These are phyloP conservation scores for Psococerastis gibbosa DNA, from an alignment of 2,888 invertebrate genomes.

Conservation along the genomic window DNA sequence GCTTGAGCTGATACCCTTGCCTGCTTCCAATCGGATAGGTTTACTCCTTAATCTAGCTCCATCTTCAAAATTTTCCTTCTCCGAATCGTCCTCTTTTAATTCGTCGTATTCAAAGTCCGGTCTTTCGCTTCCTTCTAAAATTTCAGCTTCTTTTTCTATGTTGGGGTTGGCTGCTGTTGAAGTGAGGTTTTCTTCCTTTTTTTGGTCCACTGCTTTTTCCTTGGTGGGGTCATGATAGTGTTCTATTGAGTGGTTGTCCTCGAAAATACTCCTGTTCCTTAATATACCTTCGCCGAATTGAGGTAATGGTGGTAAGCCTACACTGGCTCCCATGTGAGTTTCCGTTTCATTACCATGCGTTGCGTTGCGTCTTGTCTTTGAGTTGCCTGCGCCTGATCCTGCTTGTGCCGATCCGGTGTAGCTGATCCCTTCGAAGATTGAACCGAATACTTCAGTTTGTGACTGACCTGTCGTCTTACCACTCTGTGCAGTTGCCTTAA, in stretches of 20 bases:
- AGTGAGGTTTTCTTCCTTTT: conserved; percentile 10
- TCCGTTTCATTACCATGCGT: background rate
- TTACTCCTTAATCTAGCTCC: conserved; percentile 14
- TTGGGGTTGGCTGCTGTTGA: conserved; percentile 17
- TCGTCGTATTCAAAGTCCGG: conserved; percentile 21
- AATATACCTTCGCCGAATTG: conserved; percentile 10
- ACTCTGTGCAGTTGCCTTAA: conserved; percentile 60
- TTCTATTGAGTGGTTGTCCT: background rate
- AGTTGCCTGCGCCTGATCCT: conserved; percentile 37
- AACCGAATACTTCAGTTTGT: conserved; percentile 65
- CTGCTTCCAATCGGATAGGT: conserved; percentile 5
- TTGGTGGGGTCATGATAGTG: background rate
- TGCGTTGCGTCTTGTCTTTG: background rate
- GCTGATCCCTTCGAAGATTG: conserved; percentile 55
- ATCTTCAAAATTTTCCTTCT: conserved; percentile 30
- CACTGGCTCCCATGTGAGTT: background rate
- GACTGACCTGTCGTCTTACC: conserved; percentile 56
- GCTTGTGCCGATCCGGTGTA: conserved; percentile 69
- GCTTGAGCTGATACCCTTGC: conserved; percentile 16
- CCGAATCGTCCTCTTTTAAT: conserved; percentile 36
- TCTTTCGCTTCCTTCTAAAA: conserved; percentile 10
- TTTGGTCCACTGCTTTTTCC: conserved; percentile 12
- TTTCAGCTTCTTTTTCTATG: conserved; percentile 4
- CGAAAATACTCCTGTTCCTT: background rate
- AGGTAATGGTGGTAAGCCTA: conserved; percentile 8